phyloP scores from a whole-genome alignment of 2,888 invertebrate genomes.

The Erebia palarica region DNA sequence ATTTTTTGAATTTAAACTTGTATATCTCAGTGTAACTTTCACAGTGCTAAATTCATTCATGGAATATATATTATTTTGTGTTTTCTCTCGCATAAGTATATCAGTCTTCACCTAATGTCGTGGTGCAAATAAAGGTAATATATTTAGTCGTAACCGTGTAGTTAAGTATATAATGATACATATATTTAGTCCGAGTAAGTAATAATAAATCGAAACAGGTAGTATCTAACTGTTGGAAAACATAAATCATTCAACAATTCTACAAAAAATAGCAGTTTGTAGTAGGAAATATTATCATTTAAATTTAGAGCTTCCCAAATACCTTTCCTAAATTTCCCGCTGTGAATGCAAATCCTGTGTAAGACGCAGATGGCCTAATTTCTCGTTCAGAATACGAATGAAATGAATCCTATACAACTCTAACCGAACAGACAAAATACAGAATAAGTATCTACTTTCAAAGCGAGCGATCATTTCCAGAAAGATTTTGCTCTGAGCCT shows the following conservation, averaged over 20 bases:
- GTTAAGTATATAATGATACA: background rate
- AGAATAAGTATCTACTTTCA: slow-evolving; percentile 2
- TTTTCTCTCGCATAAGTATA: no score
- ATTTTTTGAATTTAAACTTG: no score
- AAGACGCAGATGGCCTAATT: slow-evolving; percentile 57
- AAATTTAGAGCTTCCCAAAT: slow-evolving; percentile 3
- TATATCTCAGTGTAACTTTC: no score
- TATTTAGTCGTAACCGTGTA: no score
- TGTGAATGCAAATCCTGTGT: slow-evolving; percentile 36
- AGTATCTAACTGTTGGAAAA: background rate
- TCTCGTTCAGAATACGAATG: slow-evolving; percentile 58
- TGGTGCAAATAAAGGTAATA: no score
- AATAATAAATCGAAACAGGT: background rate
- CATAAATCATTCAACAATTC: background rate
- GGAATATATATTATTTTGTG: no score
- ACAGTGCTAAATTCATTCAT: no score
- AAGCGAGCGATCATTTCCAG: slow-evolving; percentile 33
- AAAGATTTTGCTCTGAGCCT: background rate
- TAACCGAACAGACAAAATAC: slow-evolving; percentile 1
- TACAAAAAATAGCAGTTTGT: background rate
- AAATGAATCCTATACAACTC: slow-evolving; percentile 55
- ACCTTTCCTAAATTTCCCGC: slow-evolving; percentile 25
- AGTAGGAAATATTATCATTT: slow-evolving; percentile 2
- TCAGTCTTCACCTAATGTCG: no score
- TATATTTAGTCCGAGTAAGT: background rate